Evolutionary conservation across 2,888 invertebrate species (phyloP).

Genomic region (Andrena marginata): DNA sequence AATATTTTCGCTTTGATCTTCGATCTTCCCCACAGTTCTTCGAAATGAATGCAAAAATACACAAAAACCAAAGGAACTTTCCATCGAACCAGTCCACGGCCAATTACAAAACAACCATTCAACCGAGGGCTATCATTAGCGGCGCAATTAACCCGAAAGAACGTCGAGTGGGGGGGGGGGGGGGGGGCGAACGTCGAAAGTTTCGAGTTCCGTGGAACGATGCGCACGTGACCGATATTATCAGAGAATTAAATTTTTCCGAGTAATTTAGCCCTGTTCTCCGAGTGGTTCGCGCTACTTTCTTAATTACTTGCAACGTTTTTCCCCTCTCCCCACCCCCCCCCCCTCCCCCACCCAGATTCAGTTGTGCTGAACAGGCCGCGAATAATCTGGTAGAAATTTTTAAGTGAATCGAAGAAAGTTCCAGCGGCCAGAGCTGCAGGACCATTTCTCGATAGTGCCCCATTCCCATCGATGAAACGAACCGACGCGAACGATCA

Average conservation of each 20-base stretch:
- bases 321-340: constrained; percentile 2
- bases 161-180: neutral
- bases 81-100: neutral
- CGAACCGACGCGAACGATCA: constrained; percentile 37
- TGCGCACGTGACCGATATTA: constrained; percentile 53
- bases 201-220: constrained; percentile 45
- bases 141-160: constrained; percentile 14
- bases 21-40: too few species aligned
- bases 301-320: constrained; percentile 58
- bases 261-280: constrained; percentile 51
- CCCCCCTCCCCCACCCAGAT: neutral
- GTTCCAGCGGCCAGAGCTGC: constrained; percentile 12
- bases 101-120: constrained; percentile 28
- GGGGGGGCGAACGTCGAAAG: constrained; percentile 29
- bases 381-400: constrained; percentile 35
- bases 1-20: too few species aligned
- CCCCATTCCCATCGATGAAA: constrained; percentile 27
- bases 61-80: neutral
- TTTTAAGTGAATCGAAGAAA: constrained; percentile 51
- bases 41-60: neutral
- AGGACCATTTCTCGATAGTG: constrained; percentile 2
- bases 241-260: constrained; percentile 64
- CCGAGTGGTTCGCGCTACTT: constrained; percentile 50
- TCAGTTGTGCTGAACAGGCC: constrained; percentile 32
- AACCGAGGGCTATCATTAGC: constrained; percentile 9